phyloP scores from a whole-genome alignment of 2,888 invertebrate species.

The Agonopterix heracliana region DNA sequence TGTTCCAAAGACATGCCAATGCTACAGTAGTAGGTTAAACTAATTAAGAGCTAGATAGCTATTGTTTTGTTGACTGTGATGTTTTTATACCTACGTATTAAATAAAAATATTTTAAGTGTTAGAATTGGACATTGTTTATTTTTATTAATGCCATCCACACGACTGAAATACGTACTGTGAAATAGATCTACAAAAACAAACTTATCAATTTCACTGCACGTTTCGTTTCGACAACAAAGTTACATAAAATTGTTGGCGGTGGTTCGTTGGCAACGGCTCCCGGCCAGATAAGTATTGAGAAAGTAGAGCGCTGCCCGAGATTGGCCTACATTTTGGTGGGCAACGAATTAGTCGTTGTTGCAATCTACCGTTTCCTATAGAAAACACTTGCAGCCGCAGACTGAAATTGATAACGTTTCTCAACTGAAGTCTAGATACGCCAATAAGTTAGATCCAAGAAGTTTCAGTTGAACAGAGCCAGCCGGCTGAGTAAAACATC shows the following conservation, averaged over 20 bases:
- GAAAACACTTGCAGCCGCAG: conserved; percentile 46
- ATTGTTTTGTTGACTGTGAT: conserved; percentile 28
- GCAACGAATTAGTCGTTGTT: conserved; percentile 60
- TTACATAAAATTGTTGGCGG: conserved; percentile 67
- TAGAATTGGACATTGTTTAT: conserved; percentile 5
- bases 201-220: conserved; percentile 51
- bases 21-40: conserved; percentile 42
- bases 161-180: conserved; percentile 10
- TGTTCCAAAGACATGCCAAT: conserved; percentile 24
- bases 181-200: conserved; percentile 38
- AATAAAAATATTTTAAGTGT: conserved; percentile 32
- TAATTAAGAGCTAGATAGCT: conserved; percentile 42
- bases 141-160: background rate
- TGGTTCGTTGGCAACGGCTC: conserved; percentile 61
- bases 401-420: conserved; percentile 59
- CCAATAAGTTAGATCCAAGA: conserved; percentile 1
- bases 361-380: conserved; percentile 63
- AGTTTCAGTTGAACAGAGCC: conserved; percentile 3
- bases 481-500: conserved; percentile 11
- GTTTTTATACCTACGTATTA: conserved; percentile 37
- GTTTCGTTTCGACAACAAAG: conserved; percentile 69
- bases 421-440: conserved; percentile 27
- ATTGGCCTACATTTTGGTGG: conserved; percentile 62
- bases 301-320: conserved; percentile 67
- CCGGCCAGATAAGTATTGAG: conserved; percentile 68